A percentile compares a stretch with the other conserved stretches of the same genome.
Evolutionary conservation across 2,888 invertebrate species (phyloP).

Genomic region (Leucania comma): DNA sequence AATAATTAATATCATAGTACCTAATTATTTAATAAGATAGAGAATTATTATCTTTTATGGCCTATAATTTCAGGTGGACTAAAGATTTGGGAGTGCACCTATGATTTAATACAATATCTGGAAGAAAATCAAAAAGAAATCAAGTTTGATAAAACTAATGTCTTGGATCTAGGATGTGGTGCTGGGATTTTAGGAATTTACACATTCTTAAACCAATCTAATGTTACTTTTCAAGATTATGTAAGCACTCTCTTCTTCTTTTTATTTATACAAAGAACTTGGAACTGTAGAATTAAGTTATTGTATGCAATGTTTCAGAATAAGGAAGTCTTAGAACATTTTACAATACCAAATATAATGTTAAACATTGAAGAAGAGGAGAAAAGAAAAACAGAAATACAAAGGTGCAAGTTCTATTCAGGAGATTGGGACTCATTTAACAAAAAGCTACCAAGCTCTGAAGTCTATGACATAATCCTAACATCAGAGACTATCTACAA

Average conservation of each 20-base stretch:
- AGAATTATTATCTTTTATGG: background rate
- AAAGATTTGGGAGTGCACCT: constrained; percentile 98
- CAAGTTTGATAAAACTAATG: constrained; percentile 87
- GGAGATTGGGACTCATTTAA: constrained; percentile 95
- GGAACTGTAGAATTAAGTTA: background rate
- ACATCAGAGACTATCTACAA: constrained; percentile 99
- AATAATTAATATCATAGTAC: no score
- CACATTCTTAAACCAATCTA: constrained; percentile 92
- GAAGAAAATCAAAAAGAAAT: constrained; percentile 71
- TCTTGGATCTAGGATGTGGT: constrained; percentile 98
- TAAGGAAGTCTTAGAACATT: constrained; percentile 94
- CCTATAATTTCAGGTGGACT: constrained; percentile 93
- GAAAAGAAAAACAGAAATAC: constrained; percentile 73
- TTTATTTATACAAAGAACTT: background rate
- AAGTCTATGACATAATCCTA: constrained; percentile 95
- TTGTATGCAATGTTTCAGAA: constrained; percentile 93
- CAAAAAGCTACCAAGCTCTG: constrained; percentile 78
- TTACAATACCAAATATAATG: constrained; percentile 96
- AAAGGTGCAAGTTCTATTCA: constrained; percentile 91
- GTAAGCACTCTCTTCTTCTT: constrained; percentile 89
- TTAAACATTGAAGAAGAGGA: constrained; percentile 91
- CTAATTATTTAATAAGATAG: background rate
- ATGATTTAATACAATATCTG: constrained; percentile 94
- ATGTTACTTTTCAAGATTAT: constrained; percentile 98
- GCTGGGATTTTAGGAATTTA: constrained; percentile 97